Percentiles rank a stretch among this genome's conserved stretches.
Conservation (phyloP, 1,140 invertebrate species). For the Anastatus disparis region DNA sequence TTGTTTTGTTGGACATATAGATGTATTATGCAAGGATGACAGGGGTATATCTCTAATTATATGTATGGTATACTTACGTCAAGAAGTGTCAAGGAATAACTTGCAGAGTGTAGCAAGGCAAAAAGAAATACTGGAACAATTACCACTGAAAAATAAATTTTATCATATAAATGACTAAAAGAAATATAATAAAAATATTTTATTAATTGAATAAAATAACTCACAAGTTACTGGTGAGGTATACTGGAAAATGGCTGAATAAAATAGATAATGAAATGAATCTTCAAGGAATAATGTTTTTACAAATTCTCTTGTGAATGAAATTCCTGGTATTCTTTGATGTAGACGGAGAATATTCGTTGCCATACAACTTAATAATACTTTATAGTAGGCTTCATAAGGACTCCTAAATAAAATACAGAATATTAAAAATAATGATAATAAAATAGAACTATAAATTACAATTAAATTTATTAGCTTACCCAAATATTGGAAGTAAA, state of each 20-base stretch:
- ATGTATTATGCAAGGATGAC: slow-evolving; percentile 18
- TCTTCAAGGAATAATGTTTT: slow-evolving; percentile 86
- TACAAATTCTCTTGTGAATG: slow-evolving; percentile 84
- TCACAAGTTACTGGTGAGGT: slow-evolving; percentile 89
- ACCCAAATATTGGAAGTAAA: slow-evolving; percentile 90
- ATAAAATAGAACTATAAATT: slow-evolving; percentile 20
- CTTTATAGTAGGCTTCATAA: slow-evolving; percentile 89
- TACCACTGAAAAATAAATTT: slow-evolving; percentile 74
- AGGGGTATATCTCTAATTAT: slow-evolving; percentile 9
- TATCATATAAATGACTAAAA: not conserved
- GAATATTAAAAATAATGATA: not conserved
- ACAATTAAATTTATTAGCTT: slow-evolving; percentile 59
- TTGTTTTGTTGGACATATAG: not conserved
- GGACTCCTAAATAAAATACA: slow-evolving; percentile 73
- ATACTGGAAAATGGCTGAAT: slow-evolving; percentile 92
- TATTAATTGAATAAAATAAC: slow-evolving; percentile 64
- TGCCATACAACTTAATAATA: slow-evolving; percentile 89
- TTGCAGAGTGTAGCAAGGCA: slow-evolving; percentile 89
- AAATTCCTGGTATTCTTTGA: slow-evolving; percentile 87
- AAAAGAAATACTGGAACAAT: slow-evolving; percentile 89
- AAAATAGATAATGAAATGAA: slow-evolving; percentile 96
- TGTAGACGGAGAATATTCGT: slow-evolving; percentile 93
- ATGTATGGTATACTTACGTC: slow-evolving; percentile 79
- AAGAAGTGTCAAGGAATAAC: slow-evolving; percentile 86
- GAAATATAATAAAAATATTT: slow-evolving; percentile 21